Conservation (phyloP, 2,888 invertebrate species). For the Lepeophtheirus nordmannii region DNA sequence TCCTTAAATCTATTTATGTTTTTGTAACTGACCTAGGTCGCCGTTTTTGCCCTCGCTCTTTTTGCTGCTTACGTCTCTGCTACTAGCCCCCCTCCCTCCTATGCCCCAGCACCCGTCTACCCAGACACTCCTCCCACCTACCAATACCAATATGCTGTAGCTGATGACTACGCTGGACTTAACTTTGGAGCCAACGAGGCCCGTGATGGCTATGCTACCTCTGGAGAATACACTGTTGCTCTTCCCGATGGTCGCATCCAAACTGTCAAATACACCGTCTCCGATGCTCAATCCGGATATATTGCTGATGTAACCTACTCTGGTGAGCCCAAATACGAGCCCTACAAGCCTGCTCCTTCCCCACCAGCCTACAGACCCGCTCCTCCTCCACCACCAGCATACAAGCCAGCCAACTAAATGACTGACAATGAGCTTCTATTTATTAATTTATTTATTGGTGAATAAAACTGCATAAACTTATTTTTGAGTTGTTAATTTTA, state of each 20-base stretch:
- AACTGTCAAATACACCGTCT: conserved; percentile 1
- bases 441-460: too few relatives aligned
- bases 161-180: conserved; percentile 11
- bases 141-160: conserved; percentile 12
- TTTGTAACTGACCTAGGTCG: too few relatives aligned
- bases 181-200: conserved; percentile 2
- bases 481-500: too few relatives aligned
- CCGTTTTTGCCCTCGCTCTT: too few relatives aligned
- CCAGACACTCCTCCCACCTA: background rate
- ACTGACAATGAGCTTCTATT: too few relatives aligned
- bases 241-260: conserved; percentile 12
- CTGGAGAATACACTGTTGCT: conserved; percentile 3
- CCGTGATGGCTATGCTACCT: conserved; percentile 5
- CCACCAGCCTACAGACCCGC: background rate
- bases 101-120: background rate
- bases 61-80: background rate
- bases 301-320: background rate
- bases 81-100: background rate
- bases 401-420: background rate
- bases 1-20: too few relatives aligned
- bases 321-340: conserved; percentile 7
- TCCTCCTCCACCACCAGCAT: background rate
- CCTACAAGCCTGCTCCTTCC: conserved; percentile 9
- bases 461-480: too few relatives aligned
- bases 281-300: conserved; percentile 11